These are phyloP conservation scores for Oscarella lobularis DNA, from an alignment of 37 sponge, comb jelly and placozoan genomes.

Conservation along the genomic window DNA sequence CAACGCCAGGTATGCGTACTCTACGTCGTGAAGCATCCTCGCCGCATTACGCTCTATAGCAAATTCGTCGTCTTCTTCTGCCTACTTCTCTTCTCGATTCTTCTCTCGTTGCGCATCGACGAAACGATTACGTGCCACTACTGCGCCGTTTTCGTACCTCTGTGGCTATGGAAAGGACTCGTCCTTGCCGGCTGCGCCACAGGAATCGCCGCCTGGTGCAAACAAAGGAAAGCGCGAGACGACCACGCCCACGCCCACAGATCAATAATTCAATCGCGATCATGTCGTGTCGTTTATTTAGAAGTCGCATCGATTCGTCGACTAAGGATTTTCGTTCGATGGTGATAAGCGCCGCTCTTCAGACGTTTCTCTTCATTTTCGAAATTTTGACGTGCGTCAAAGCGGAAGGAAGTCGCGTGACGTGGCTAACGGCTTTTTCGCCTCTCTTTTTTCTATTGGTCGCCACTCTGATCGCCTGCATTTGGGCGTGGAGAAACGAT, in stretches of 20 bases:
- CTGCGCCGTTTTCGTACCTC: background rate
- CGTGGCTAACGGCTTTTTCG: background rate
- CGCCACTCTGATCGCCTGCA: background rate
- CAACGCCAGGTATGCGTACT: background rate
- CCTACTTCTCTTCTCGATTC: constrained; percentile 7
- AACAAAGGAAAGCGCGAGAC: background rate
- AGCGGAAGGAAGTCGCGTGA: background rate
- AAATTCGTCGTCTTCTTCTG: constrained; percentile 9
- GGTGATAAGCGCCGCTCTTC: background rate
- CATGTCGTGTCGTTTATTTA: background rate
- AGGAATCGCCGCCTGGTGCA: background rate
- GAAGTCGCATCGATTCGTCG: background rate
- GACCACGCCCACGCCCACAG: background rate
- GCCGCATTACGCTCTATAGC: constrained; percentile 1
- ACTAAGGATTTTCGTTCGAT: background rate
- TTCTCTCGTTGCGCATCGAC: constrained; percentile 6
- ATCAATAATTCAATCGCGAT: too few species aligned
- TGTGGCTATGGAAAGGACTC: background rate
- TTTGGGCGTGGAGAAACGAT: background rate
- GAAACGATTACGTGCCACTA: background rate
- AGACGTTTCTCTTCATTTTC: background rate
- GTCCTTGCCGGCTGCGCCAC: background rate
- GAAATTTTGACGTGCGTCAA: background rate
- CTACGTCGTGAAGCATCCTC: background rate
- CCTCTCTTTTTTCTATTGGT: background rate